Evolutionary conservation across 2,888 invertebrate species (phyloP).

Genomic region (Agrochola lychnidis): DNA sequence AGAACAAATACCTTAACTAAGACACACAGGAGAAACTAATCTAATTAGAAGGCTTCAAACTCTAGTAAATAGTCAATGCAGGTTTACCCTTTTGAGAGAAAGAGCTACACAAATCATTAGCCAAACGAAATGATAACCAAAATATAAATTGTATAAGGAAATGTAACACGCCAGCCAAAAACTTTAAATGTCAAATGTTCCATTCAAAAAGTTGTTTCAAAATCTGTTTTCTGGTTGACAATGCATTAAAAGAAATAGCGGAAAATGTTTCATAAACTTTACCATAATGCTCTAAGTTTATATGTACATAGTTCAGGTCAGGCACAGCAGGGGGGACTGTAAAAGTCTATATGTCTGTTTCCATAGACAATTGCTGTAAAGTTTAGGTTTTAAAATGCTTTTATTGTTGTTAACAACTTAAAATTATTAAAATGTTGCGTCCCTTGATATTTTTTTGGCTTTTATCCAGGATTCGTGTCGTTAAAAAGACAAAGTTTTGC

Average conservation of each 20-base stretch:
- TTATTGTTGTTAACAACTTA: constrained; percentile 28
- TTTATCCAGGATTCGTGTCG: constrained; percentile 21
- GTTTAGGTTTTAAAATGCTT: constrained; percentile 34
- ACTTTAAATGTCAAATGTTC: background rate
- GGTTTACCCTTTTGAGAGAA: background rate
- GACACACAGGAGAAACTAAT: background rate
- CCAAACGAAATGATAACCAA: background rate
- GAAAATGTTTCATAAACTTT: constrained; percentile 39
- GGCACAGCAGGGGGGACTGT: constrained; percentile 10
- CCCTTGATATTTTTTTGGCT: constrained; percentile 34
- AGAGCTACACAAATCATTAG: background rate
- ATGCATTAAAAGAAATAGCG: constrained; percentile 37
- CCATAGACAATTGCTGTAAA: constrained; percentile 15
- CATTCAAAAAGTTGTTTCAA: constrained; percentile 39
- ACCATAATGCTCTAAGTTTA: background rate
- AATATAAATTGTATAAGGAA: background rate
- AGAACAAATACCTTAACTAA: background rate
- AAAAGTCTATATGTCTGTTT: constrained; percentile 1
- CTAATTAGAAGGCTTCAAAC: background rate
- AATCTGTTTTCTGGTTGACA: constrained; percentile 47
- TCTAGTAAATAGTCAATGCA: background rate
- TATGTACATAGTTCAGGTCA: constrained; percentile 2
- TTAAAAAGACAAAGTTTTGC: background rate
- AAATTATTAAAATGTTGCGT: constrained; percentile 20
- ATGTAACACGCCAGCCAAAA: constrained; percentile 5